Evolutionary conservation across 2,797 vertebrate species (phyloP), one percentile per base, ranked within the genome.

Genomic region (Lagodon rhomboides): DNA sequence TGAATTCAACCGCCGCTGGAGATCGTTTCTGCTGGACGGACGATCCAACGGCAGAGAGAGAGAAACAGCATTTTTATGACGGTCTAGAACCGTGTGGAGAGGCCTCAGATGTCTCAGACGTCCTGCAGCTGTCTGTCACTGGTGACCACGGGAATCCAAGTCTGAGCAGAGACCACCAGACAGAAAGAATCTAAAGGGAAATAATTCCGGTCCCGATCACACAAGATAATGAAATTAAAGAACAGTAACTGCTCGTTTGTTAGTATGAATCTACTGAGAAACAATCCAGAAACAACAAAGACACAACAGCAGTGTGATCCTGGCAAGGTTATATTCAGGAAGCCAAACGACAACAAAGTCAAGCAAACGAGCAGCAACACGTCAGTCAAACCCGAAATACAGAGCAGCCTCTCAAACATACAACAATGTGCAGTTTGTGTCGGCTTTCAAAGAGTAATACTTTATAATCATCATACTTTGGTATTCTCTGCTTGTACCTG

Each of bases 11-110:
- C 43, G 53, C 34, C 16, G 17, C 47, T 47, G 43, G 34, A 41
- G 56, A 63, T 44, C 9, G 15, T 68, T 44, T 68, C 73, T 30
- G 23, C 1, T n/a, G n/a, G 23, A 73, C 2, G 6, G 18, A 38
- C 25, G 64, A 54, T 59, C 3, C 0, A 7, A 23, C 16, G 54
- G 41, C 20, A 60, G 25, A 58, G 20, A 38, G 0, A 59, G 47
- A 44, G 47, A 55, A 53, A 55, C 16, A 73, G 30, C 59, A n/a
- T 68, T 65, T 81, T 64, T 75, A 63, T 12, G 38, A 73, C 3
- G 0, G 15, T 60, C 55, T 61, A 74, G 53, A 53, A 50, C 23
- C 71, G 25, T 38, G 25, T 46, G 9, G 8, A 83, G 54, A 73
- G n/a, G n/a, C n/a, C n/a, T n/a, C n/a, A n/a, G n/a, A n/a, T n/a